Base-by-base conservation (phyloP, 2,113 vertebrate genomes). In the Lamprotornis superbus region DNA sequence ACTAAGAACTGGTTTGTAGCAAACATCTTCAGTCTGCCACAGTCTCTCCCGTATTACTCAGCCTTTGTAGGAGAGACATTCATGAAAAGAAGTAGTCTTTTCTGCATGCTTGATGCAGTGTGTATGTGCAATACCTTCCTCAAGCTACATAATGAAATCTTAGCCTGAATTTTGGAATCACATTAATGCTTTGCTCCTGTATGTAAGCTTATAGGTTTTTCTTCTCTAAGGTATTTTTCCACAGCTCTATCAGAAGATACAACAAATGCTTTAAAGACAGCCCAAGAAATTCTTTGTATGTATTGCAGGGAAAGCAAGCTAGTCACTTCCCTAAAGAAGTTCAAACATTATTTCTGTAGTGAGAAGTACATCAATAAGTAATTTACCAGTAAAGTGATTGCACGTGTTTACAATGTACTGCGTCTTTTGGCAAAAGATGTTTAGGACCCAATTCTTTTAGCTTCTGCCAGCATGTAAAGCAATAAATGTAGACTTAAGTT, bases 391-490 rank as follows among this genome's bases (percentile, higher is more conserved):
- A 33, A 88, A 97, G 70, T 49, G 42, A 77, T 55, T 69, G 75
- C 60, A 52, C 15, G 5, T 79, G 39, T 56, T 70, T 90, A 56
- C 31, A 60, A 8, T 49, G 25, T 74, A 40, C 63, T 96, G 42
- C 0, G 2, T 96, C 46, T 92, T 97, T 97, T 95, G 89, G 86
- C 83, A 92, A 73, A 86, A 69, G 46, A 85, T 92, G 27, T 90
- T 97, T 97, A 73, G 64, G 31, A 46, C 64, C 30, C 6, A 64
- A 47, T 68, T 61, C 89, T 96, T 97, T 95, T 5, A 90, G 55
- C 49, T 91, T 96, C 95, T 91, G 49, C 95, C 93, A 94, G 31
- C 31, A 20, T 1, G 3, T 63, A 49, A 82, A 93, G 63, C 57
- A 87, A 92, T 95, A 84, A 65, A 39, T 75, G 70, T 65, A 39